These are phyloP conservation scores for Haplochromis burtoni DNA, from an alignment of 2,113 vertebrate genomes.

Conservation along the genomic window DNA sequence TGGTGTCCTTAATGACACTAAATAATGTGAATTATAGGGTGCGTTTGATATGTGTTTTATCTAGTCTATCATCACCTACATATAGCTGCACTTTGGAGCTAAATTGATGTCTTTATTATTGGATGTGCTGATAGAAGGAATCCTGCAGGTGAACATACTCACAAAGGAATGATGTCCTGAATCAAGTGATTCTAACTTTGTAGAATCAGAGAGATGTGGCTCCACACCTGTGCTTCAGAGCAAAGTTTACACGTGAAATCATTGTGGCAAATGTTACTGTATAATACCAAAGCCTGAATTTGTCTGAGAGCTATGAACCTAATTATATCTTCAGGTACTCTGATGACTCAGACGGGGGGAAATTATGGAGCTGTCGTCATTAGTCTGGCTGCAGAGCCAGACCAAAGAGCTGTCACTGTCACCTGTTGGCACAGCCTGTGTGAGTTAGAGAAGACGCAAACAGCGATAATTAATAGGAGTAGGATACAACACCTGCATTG, in stretches of 20 bases:
- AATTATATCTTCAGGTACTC: slow-evolving; percentile 52
- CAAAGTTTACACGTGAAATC: neutral
- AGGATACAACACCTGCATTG: neutral
- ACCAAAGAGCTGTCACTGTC: slow-evolving; percentile 27
- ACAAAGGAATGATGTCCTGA: neutral
- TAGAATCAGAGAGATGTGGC: neutral
- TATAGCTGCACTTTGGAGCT: slow-evolving; percentile 4
- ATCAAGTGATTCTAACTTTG: neutral
- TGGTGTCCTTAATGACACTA: slow-evolving; percentile 29
- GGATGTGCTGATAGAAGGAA: slow-evolving; percentile 30
- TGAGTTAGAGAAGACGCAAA: neutral
- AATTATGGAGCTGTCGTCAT: slow-evolving; percentile 45
- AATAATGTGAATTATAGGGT: slow-evolving; percentile 24
- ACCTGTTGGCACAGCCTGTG: neutral
- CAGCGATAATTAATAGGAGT: neutral
- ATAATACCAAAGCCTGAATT: neutral
- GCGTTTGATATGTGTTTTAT: slow-evolving; percentile 17
- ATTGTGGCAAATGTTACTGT: neutral
- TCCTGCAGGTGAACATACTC: slow-evolving; percentile 8
- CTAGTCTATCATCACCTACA: slow-evolving; percentile 35
- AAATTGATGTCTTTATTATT: slow-evolving; percentile 23
- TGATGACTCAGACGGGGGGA: slow-evolving; percentile 40
- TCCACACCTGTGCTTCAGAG: neutral
- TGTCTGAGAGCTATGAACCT: slow-evolving; percentile 8
- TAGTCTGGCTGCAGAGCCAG: neutral